Evolutionary conservation across 2,797 vertebrate species (phyloP).

Genomic region (Paedocypris micromegethes): DNA sequence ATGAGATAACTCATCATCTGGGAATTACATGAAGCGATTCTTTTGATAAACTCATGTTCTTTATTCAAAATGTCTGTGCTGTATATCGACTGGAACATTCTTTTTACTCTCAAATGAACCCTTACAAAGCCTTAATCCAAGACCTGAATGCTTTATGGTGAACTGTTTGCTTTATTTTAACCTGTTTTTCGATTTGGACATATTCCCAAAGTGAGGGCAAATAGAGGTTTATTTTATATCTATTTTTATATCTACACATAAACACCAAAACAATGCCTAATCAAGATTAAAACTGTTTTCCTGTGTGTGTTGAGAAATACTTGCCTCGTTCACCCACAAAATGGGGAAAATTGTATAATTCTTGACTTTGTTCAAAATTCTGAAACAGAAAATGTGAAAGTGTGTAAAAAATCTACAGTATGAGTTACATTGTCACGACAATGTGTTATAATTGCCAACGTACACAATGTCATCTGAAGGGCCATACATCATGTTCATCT

Average conservation of each 20-base stretch:
- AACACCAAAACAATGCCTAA: too few relatives aligned
- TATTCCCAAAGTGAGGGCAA: background rate
- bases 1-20: background rate
- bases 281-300: background rate
- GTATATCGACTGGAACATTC: too few relatives aligned
- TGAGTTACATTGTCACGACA: background rate
- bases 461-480: conserved; percentile 74
- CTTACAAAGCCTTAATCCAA: background rate
- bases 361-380: conserved; percentile 73
- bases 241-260: too few relatives aligned
- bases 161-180: background rate
- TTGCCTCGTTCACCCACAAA: conserved; percentile 92
- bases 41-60: too few relatives aligned
- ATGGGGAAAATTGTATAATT: conserved; percentile 77
- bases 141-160: background rate
- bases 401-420: background rate
- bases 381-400: conserved; percentile 50
- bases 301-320: conserved; percentile 41
- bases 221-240: too few relatives aligned
- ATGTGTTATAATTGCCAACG: conserved; percentile 45
- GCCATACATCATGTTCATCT: conserved; percentile 83
- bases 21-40: background rate
- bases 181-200: background rate
- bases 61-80: too few relatives aligned
- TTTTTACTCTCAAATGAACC: too few relatives aligned